Evolutionary conservation across 2,888 invertebrate genomes (phyloP).

Genomic region (Nebria brevicollis): DNA sequence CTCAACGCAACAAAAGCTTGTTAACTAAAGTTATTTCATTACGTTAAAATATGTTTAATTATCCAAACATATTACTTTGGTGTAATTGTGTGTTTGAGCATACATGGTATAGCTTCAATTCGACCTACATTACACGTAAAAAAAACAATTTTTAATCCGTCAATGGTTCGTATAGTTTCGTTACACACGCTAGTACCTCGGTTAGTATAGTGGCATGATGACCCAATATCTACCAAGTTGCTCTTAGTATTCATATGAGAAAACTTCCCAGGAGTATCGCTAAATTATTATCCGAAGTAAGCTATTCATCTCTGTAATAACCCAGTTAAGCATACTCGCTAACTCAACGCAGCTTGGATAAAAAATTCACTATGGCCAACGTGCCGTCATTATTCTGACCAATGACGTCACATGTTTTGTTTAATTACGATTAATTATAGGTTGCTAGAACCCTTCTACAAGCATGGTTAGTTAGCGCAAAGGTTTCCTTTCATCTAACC

Average conservation of each 20-base stretch:
- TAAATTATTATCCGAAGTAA: neutral
- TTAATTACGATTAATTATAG: too few relatives aligned
- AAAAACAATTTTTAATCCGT: neutral
- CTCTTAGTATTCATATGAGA: neutral
- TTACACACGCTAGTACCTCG: neutral
- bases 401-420: neutral
- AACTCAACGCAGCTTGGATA: neutral
- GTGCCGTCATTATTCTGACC: neutral
- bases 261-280: neutral
- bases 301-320: neutral
- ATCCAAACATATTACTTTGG: neutral
- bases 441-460: too few relatives aligned
- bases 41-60: neutral
- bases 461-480: too few relatives aligned
- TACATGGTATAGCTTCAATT: neutral
- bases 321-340: neutral
- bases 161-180: neutral
- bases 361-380: neutral
- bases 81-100: neutral
- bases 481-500: too few relatives aligned
- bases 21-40: neutral
- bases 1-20: neutral
- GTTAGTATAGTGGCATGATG: neutral
- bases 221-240: neutral
- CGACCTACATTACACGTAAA: neutral